Base-by-base conservation (phyloP, 2,888 invertebrate genomes). In the Scelioninae gen. 1 region DNA sequence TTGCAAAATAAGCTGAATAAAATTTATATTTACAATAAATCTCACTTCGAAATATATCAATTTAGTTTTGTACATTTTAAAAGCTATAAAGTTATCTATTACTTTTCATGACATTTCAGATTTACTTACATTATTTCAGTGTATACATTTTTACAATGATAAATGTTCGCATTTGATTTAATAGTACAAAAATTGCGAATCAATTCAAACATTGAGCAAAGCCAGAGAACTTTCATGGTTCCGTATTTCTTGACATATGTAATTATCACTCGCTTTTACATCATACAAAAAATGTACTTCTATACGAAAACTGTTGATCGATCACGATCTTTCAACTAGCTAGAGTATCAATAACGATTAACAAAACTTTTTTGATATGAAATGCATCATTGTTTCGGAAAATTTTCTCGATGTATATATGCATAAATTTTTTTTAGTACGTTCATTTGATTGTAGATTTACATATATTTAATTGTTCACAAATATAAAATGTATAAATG, bases 401-500 rank as follows among this genome's bases (percentile, higher is more conserved):
- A 65, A 34, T 65, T 32, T 3, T 11, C 40, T 13, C 45, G 10
- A 13, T 45, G 29, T 13, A 32, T 5, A 4, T n/a, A 11, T 32
- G 11, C n/a, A 32, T n/a, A 6, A 11, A 31, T 31, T n/a, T 58
- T 55, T 68, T 45, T 45, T 43, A 32, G 66, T 16, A 9, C 29
- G 65, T 65, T 55, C 43, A 43, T 66, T 55, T 29, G 34, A 56
- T 31, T 55, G 43, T 32, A 55, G 23, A 49, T 66, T 49, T 38
- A 51, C 13, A 65, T 49, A 7, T 65, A 65, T 65, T 51, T 51
- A 38, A 51, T 51, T 45, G 8, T 32, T 60, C 10, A 49, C 47
- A 60, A 60, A 65, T 65, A 65, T 65, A 65, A 66, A 66, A 66
- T 66, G 40, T 55, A 66, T 66, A 66, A 68, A 55, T 43, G 53